Conservation (phyloP, 2,888 invertebrate genomes). For the Odontocolon sp. region DNA sequence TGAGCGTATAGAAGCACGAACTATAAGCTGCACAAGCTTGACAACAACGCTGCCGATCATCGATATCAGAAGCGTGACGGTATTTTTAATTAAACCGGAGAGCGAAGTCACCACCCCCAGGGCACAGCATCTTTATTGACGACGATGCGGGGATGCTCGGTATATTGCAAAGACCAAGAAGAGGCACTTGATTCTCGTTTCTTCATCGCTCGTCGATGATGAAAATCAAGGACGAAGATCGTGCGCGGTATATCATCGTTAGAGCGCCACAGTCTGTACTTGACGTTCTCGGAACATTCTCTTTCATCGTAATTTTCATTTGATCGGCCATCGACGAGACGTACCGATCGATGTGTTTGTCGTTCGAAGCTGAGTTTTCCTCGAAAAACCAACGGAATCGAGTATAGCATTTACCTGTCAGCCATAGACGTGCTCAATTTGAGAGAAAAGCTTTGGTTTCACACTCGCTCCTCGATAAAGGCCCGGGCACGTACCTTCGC, state of each 20-base stretch:
- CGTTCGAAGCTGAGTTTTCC: neutral
- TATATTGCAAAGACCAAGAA: conserved; percentile 23
- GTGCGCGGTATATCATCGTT: neutral
- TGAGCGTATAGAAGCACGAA: conserved; percentile 17
- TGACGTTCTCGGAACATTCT: too few relatives aligned
- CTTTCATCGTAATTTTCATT: neutral
- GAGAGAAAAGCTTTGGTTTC: conserved; percentile 56
- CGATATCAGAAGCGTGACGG: conserved; percentile 74
- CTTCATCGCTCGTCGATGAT: neutral
- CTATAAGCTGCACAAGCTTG: neutral
- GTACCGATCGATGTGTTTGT: conserved; percentile 7
- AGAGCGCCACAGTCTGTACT: too few relatives aligned
- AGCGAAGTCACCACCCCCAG: conserved; percentile 13
- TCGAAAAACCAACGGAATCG: neutral
- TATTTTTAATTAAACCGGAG: conserved; percentile 73
- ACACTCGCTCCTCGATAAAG: conserved; percentile 32
- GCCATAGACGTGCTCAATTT: conserved; percentile 52
- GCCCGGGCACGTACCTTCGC: conserved; percentile 39
- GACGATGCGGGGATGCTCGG: conserved; percentile 11
- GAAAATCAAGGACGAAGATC: neutral
- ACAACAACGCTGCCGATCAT: conserved; percentile 58
- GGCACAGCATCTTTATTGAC: conserved; percentile 42
- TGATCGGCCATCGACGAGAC: neutral
- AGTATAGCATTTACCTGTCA: conserved; percentile 20
- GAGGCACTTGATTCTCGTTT: neutral